A percentile compares a stretch with the other conserved stretches of the same genome.
phyloP scores from a whole-genome alignment of 2,113 vertebrate genomes.

The Lutjanus erythropterus region DNA sequence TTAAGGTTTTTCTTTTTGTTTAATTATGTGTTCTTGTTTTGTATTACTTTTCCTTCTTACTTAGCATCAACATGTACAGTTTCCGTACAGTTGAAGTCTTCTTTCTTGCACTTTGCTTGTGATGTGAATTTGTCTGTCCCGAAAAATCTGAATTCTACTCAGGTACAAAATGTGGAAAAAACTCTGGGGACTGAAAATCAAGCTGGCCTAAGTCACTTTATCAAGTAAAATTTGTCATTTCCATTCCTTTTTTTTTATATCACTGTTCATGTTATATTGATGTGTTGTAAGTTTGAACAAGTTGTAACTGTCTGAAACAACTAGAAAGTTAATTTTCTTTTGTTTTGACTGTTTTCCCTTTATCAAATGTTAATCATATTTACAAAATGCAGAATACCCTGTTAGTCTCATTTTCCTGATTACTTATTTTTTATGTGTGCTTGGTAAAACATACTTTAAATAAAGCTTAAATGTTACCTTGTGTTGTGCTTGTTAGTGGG shows the following conservation, averaged over 20 bases:
- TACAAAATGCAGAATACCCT: neutral
- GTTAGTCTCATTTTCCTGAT: neutral
- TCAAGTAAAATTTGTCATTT: neutral
- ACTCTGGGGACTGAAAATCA: neutral
- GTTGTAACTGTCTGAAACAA: neutral
- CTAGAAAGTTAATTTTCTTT: neutral
- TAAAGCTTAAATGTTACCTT: neutral
- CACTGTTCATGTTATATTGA: neutral
- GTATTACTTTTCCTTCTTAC: neutral
- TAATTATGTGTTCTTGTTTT: conserved; percentile 1
- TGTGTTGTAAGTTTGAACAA: neutral
- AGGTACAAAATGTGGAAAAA: conserved; percentile 51
- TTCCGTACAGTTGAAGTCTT: conserved; percentile 10
- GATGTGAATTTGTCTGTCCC: conserved; percentile 47
- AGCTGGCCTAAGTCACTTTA: neutral
- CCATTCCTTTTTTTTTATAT: neutral
- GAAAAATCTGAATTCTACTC: conserved; percentile 40
- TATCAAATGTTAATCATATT: neutral
- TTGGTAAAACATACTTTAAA: neutral
- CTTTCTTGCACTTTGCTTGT: conserved; percentile 44
- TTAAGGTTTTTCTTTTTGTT: neutral
- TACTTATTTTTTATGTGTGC: neutral
- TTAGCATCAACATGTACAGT: neutral
- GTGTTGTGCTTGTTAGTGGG: neutral
- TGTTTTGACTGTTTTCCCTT: neutral